Conservation (phyloP, 2,113 vertebrate genomes). For the Sebastes fasciatus region DNA sequence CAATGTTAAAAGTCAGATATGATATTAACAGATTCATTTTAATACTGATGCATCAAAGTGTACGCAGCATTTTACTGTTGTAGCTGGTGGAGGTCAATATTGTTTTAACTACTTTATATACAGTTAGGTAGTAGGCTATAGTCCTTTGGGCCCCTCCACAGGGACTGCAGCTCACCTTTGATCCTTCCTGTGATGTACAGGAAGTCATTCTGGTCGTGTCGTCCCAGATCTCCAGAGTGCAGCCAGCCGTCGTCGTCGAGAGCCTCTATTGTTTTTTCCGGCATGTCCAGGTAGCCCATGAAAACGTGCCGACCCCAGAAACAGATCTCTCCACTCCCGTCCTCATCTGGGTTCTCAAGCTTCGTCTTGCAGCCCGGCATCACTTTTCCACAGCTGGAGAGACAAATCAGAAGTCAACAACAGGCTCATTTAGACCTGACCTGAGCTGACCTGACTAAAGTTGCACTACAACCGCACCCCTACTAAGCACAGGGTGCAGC, state of each 20-base stretch:
- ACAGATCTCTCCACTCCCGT: constrained; percentile 85
- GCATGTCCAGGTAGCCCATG: constrained; percentile 87
- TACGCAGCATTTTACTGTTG: not conserved
- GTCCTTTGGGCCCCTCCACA: not conserved
- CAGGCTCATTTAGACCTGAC: not conserved
- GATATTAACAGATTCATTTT: too few relatives aligned
- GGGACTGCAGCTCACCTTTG: constrained; percentile 75
- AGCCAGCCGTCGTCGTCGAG: constrained; percentile 85
- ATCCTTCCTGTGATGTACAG: constrained; percentile 87
- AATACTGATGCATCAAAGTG: too few relatives aligned
- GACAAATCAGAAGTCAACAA: not conserved
- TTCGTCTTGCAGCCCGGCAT: constrained; percentile 79
- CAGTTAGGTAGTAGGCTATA: not conserved
- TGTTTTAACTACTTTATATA: not conserved
- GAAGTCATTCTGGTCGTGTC: constrained; percentile 71
- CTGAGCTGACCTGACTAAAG: not conserved
- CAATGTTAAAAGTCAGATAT: too few relatives aligned
- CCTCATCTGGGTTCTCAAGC: constrained; percentile 77
- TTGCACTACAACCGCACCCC: not conserved
- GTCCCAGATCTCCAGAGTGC: constrained; percentile 86
- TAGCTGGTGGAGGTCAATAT: not conserved
- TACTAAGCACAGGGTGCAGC: too few relatives aligned
- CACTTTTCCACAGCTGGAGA: constrained; percentile 82
- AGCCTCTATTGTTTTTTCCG: constrained; percentile 80
- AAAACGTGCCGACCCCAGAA: constrained; percentile 87